A percentile compares a stretch with the other conserved stretches of the same genome.
These are phyloP conservation scores for Oplegnathus fasciatus DNA, from an alignment of 2,113 vertebrate species.

Conservation along the genomic window DNA sequence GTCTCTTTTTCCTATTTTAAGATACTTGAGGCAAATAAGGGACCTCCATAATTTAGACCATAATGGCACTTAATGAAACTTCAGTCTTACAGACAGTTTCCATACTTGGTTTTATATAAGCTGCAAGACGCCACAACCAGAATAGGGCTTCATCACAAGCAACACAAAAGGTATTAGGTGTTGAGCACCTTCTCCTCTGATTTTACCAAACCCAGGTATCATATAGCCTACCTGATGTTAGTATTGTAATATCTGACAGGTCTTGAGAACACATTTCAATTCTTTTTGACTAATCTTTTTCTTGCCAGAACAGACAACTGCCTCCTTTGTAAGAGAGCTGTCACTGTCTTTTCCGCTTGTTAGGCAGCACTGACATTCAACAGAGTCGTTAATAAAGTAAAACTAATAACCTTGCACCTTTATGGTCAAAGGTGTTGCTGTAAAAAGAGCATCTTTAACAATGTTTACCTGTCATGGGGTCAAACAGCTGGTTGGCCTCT, in stretches of 20 bases:
- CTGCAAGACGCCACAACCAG: neutral
- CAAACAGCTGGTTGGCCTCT: constrained; percentile 98
- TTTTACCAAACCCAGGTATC: neutral
- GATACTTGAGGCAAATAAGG: neutral
- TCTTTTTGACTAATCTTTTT: neutral
- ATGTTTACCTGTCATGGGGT: constrained; percentile 90
- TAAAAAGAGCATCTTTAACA: neutral
- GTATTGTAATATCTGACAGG: neutral
- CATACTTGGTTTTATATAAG: neutral
- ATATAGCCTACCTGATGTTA: neutral
- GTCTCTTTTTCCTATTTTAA: neutral
- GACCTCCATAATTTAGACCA: neutral
- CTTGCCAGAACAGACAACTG: neutral
- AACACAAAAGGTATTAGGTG: neutral
- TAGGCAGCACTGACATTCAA: neutral
- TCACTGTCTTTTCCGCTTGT: neutral
- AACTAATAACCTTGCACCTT: neutral
- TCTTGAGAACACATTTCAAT: neutral
- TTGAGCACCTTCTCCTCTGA: neutral
- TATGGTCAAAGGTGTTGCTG: neutral
- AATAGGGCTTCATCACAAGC: neutral
- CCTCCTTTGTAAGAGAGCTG: neutral
- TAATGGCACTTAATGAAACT: neutral
- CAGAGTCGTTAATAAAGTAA: neutral
- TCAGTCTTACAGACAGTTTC: neutral